Percentiles rank a stretch among this genome's conserved stretches.
Evolutionary conservation across 1,140 invertebrate species (phyloP).

Genomic region (Pseudomyrmex sp.): DNA sequence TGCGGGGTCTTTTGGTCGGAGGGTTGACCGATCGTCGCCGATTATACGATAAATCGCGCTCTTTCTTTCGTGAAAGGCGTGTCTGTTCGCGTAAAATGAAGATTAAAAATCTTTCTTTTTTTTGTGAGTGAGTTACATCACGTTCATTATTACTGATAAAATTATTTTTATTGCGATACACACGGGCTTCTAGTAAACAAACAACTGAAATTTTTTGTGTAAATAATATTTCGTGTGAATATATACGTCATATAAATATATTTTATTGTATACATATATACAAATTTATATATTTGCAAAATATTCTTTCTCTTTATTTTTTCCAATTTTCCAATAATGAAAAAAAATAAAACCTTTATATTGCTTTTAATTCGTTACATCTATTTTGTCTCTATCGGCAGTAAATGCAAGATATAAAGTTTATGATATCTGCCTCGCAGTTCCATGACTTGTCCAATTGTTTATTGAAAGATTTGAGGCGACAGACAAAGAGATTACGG

Average conservation of each 20-base stretch:
- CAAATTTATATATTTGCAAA: not conserved
- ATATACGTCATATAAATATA: not conserved
- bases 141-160: not conserved
- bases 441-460: not conserved
- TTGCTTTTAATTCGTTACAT: not conserved
- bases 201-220: not conserved
- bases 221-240: not conserved
- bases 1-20: slow-evolving; percentile 19
- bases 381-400: slow-evolving; percentile 8
- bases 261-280: not conserved
- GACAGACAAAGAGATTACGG: not conserved
- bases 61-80: slow-evolving; percentile 50
- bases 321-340: slow-evolving; percentile 3
- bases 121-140: not conserved
- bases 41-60: slow-evolving; percentile 55
- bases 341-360: slow-evolving; percentile 13
- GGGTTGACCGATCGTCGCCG: slow-evolving; percentile 44
- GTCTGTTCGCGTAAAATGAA: slow-evolving; percentile 35
- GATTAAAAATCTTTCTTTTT: not conserved
- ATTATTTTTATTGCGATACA: slow-evolving; percentile 12
- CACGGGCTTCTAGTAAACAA: not conserved
- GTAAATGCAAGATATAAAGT: not conserved
- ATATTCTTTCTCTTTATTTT: not conserved
- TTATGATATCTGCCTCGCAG: not conserved
- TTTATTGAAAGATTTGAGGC: not conserved